Conservation (phyloP, 2,888 invertebrate species). For the Myopa testacea region DNA sequence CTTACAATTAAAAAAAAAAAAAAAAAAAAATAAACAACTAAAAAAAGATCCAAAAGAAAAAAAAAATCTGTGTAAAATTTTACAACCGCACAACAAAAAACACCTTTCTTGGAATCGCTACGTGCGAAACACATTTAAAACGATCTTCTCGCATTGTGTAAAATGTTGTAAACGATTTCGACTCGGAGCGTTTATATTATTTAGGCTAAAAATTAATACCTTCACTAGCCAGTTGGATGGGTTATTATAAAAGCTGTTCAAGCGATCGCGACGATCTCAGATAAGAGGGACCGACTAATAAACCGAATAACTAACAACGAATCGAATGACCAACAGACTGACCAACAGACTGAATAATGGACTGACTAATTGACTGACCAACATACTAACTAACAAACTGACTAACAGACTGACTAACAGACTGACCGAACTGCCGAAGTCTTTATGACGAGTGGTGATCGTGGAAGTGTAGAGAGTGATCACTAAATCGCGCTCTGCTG, state of each 20-base stretch:
- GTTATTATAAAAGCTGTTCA: not conserved
- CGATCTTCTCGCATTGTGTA: not conserved
- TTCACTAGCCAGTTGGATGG: not conserved
- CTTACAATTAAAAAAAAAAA: not conserved
- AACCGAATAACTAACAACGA: too few species aligned
- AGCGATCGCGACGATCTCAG: not conserved
- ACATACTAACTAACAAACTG: not conserved
- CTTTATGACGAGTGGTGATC: not conserved
- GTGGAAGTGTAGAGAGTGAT: not conserved
- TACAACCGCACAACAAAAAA: slow-evolving; percentile 6
- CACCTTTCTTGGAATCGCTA: slow-evolving; percentile 2
- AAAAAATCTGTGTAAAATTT: not conserved
- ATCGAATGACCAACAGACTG: too few species aligned
- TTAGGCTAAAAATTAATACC: slow-evolving; percentile 1
- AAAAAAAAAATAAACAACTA: not conserved
- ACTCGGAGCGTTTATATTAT: not conserved
- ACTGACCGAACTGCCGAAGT: not conserved
- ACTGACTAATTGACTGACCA: not conserved
- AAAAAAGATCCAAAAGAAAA: not conserved
- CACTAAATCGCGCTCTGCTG: too few species aligned
- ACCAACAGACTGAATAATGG: not conserved
- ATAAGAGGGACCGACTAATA: not conserved
- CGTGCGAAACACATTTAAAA: slow-evolving; percentile 12
- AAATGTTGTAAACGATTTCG: slow-evolving; percentile 4
- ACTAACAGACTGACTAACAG: not conserved